These are phyloP conservation scores for Hoplodrina ambigua DNA, from an alignment of 2,888 invertebrate genomes.

Conservation along the genomic window DNA sequence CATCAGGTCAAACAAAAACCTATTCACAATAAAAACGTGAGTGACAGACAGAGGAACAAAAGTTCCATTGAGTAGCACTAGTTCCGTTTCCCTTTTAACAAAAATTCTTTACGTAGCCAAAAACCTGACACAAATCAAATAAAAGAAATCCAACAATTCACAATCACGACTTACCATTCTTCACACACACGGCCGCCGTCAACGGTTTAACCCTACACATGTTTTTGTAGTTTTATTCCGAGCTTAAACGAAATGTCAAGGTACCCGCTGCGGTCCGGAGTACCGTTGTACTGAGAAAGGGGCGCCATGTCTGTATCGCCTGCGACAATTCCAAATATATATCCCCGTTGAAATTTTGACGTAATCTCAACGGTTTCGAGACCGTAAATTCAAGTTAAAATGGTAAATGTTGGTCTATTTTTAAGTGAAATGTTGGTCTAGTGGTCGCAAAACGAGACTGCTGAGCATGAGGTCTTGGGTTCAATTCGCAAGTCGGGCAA, in stretches of 20 bases:
- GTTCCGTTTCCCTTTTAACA: neutral
- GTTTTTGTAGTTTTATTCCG: constrained; percentile 66
- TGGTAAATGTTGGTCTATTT: constrained; percentile 23
- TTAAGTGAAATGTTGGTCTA: constrained; percentile 2
- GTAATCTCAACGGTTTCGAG: constrained; percentile 43
- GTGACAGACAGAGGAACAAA: neutral
- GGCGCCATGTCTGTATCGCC: constrained; percentile 54
- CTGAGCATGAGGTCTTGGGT: too few relatives aligned
- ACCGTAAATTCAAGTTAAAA: constrained; percentile 48
- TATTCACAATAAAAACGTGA: constrained; percentile 5
- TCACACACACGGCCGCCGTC: constrained; percentile 30
- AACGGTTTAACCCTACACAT: constrained; percentile 43
- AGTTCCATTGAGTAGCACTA: neutral
- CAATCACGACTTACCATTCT: constrained; percentile 42
- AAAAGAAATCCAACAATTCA: constrained; percentile 45
- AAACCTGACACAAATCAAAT: constrained; percentile 32
- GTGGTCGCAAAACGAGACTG: too few relatives aligned
- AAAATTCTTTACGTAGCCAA: constrained; percentile 1
- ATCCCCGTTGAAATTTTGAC: constrained; percentile 59
- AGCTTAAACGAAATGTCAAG: constrained; percentile 68
- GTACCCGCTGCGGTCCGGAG: constrained; percentile 54
- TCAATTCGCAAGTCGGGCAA: too few relatives aligned
- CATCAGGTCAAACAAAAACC: neutral
- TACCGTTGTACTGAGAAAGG: constrained; percentile 51
- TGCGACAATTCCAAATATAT: constrained; percentile 56